phyloP scores from a whole-genome alignment of 2,888 invertebrate species.

The Mimachlamys varia region DNA sequence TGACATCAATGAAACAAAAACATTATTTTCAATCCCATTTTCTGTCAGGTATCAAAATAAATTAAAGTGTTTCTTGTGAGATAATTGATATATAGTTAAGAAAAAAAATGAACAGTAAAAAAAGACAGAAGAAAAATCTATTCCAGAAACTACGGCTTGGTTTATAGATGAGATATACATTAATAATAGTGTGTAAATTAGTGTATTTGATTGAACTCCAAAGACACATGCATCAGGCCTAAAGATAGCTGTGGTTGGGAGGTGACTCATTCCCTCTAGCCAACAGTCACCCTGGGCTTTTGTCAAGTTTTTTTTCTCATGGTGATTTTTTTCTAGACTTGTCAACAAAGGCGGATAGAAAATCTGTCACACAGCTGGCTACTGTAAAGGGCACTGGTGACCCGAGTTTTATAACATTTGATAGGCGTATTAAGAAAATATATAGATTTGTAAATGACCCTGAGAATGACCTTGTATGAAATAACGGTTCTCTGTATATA shows the following conservation, averaged over 20 bases:
- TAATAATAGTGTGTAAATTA: constrained; percentile 19
- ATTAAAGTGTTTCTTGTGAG: background rate
- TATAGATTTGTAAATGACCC: background rate
- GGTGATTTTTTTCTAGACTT: constrained; percentile 31
- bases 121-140: background rate
- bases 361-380: constrained; percentile 21
- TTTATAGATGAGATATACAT: constrained; percentile 15
- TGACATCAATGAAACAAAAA: background rate
- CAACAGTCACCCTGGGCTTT: background rate
- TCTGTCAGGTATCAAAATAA: background rate
- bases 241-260: background rate
- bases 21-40: background rate
- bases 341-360: constrained; percentile 19
- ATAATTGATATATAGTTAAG: background rate
- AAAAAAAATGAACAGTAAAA: background rate
- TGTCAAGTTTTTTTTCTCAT: constrained; percentile 28
- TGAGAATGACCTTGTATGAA: background rate
- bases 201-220: constrained; percentile 21
- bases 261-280: background rate
- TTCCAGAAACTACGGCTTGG: background rate
- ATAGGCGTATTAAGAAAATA: background rate
- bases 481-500: background rate
- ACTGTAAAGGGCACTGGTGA: background rate
- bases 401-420: background rate
- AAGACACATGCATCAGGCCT: constrained; percentile 36